A percentile compares a stretch with the other conserved stretches of the same genome.
Evolutionary conservation across 2,797 vertebrate genomes (phyloP).

Genomic region (Sebastes itinus): DNA sequence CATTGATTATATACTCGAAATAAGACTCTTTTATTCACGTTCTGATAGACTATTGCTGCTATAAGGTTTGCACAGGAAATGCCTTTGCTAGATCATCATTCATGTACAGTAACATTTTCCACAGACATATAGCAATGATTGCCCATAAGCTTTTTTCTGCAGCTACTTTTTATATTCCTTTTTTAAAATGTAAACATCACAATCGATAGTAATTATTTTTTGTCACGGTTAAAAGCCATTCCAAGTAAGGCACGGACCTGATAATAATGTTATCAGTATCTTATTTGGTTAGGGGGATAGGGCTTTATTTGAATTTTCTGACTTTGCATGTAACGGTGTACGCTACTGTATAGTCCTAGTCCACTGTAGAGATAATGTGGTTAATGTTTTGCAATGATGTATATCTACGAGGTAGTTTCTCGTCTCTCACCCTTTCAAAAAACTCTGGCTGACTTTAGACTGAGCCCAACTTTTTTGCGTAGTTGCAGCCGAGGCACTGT

Average conservation of each 20-base stretch:
- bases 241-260: not conserved
- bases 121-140: not conserved
- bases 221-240: not conserved
- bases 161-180: not conserved
- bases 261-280: not conserved
- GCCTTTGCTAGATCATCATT: not conserved
- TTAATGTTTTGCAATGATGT: not conserved
- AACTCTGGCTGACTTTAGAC: not conserved
- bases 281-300: not conserved
- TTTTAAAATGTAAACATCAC: not conserved
- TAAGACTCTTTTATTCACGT: not conserved
- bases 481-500: not conserved
- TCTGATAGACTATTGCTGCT: not conserved
- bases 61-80: not conserved
- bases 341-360: not conserved
- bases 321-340: not conserved
- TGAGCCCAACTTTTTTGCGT: not conserved
- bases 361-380: not conserved
- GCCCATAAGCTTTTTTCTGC: not conserved
- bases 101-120: not conserved
- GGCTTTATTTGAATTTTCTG: not conserved
- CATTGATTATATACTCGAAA: not conserved
- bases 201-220: not conserved
- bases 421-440: not conserved
- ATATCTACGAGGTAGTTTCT: not conserved